Evolutionary conservation across 2,797 vertebrate genomes (phyloP), one percentile per base, ranked within the genome.

Genomic region (Galaxias olidus): DNA sequence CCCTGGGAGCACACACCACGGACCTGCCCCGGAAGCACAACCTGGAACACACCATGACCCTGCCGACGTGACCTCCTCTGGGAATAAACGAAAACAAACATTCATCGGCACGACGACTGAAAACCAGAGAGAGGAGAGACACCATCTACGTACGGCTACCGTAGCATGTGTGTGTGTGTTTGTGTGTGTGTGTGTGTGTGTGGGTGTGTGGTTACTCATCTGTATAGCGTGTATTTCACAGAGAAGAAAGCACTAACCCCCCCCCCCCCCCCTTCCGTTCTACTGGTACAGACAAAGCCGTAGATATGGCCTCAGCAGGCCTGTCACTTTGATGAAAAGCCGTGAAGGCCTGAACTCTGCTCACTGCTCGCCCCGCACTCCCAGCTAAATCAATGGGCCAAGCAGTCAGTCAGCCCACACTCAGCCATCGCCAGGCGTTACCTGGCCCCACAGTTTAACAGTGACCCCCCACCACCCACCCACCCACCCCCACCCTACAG

Each of bases 401-500:
- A 85, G 84, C 84, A 77, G 75, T 88, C 81, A 80, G 77, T 76
- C 81, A 79, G 73, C 74, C 74, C 77, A 78, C 80, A 71, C 80
- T 84, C 72, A 72, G 76, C 78, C 82, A 75, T 75, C 79, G 84
- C 77, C 71, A 76, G 71, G 72, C 72, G 78, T 90, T 90, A 89
- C 89, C 87, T 85, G 70, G 80, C 78, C 80, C 68, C 47, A 77
- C 85, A 86, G 80, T 90, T 90, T 88, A 88, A 88, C 83, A 77
- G 75, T 85, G 87, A 90, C 86, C 89, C 85, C 79, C 72, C 45
- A 17, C 30, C 30, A 2, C 30, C 30, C 30, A 2, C 30, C 30
- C 30, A 30, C 30, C 2, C 30, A 30, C 30, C 2, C 30, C 2
- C 30, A 30, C 30, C 30, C 1, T 85, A 86, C 80, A 88, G 88